These are phyloP conservation scores for Knipowitschia caucasica DNA, from an alignment of 2,797 vertebrate genomes.

Conservation along the genomic window DNA sequence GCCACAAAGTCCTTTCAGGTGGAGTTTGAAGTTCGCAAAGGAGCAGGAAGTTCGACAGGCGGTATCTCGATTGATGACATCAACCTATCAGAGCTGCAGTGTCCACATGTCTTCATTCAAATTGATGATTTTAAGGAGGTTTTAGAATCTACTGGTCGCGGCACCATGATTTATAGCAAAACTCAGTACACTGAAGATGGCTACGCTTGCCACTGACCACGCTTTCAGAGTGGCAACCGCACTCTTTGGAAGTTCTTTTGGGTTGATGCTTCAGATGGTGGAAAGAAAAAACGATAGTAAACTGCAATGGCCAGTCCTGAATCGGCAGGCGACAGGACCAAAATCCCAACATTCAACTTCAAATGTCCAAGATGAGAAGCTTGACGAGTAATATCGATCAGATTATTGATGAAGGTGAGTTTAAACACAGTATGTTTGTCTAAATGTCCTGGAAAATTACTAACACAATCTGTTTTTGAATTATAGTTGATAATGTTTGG, in stretches of 20 bases:
- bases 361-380: conserved; percentile 44
- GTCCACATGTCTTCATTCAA: conserved; percentile 78
- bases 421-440: neutral
- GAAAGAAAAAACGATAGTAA: conserved; percentile 77
- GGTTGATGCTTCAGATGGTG: conserved; percentile 68
- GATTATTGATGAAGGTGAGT: accelerated
- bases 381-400: conserved; percentile 10
- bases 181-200: conserved; percentile 78
- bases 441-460: neutral
- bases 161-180: conserved; percentile 62
- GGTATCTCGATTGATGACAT: conserved; percentile 88
- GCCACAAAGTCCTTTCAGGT: conserved; percentile 71
- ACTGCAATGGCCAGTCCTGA: conserved; percentile 79
- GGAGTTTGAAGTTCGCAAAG: conserved; percentile 70
- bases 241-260: conserved; percentile 10
- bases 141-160: conserved; percentile 19
- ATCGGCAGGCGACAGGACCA: conserved; percentile 83
- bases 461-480: neutral
- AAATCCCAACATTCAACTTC: conserved; percentile 67
- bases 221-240: conserved; percentile 63
- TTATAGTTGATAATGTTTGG: conserved; percentile 10
- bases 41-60: conserved; percentile 50
- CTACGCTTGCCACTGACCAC: too few species aligned
- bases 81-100: conserved; percentile 82
- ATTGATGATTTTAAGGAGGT: conserved; percentile 71